Conservation (phyloP, 2,888 invertebrate species). For the Synanthedon formicaeformis region DNA sequence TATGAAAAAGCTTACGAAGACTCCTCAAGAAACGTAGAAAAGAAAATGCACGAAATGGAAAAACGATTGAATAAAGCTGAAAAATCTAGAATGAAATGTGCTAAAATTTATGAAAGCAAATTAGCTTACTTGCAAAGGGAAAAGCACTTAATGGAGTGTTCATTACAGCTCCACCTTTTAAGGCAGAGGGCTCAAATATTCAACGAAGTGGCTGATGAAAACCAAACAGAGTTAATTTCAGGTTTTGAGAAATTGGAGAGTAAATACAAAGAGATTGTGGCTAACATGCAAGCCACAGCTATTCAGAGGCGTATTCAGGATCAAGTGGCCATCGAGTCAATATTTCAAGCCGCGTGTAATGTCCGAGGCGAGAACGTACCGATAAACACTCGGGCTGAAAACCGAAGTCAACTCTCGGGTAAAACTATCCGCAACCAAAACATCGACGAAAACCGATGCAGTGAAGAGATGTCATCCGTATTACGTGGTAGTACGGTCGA, state of each 20-base stretch:
- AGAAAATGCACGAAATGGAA: slow-evolving; percentile 34
- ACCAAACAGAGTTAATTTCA: slow-evolving; percentile 35
- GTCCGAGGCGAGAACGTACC: slow-evolving; percentile 20
- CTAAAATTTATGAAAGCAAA: slow-evolving; percentile 39
- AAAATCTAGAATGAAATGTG: slow-evolving; percentile 37
- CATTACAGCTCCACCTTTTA: slow-evolving; percentile 46
- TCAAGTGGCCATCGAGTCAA: slow-evolving; percentile 45
- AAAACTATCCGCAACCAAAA: slow-evolving; percentile 28
- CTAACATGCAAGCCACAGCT: slow-evolving; percentile 52
- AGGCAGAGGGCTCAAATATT: slow-evolving; percentile 47
- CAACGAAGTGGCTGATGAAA: slow-evolving; percentile 40
- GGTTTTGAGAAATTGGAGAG: slow-evolving; percentile 47
- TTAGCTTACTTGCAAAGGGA: slow-evolving; percentile 42
- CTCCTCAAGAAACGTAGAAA: slow-evolving; percentile 18
- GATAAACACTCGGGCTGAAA: slow-evolving; percentile 9
- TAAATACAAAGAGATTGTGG: slow-evolving; percentile 56
- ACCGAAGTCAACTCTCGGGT: slow-evolving; percentile 20
- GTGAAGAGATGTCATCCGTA: slow-evolving; percentile 30
- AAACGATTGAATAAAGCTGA: slow-evolving; percentile 45
- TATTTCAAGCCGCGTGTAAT: slow-evolving; percentile 42
- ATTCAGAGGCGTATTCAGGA: slow-evolving; percentile 54
- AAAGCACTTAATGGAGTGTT: slow-evolving; percentile 47
- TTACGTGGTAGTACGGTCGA: slow-evolving; percentile 30
- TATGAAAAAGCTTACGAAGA: slow-evolving; percentile 27
- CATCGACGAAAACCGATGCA: slow-evolving; percentile 19